Conservation (phyloP, 2,113 vertebrate species). For the Hippocampus mohnikei region DNA sequence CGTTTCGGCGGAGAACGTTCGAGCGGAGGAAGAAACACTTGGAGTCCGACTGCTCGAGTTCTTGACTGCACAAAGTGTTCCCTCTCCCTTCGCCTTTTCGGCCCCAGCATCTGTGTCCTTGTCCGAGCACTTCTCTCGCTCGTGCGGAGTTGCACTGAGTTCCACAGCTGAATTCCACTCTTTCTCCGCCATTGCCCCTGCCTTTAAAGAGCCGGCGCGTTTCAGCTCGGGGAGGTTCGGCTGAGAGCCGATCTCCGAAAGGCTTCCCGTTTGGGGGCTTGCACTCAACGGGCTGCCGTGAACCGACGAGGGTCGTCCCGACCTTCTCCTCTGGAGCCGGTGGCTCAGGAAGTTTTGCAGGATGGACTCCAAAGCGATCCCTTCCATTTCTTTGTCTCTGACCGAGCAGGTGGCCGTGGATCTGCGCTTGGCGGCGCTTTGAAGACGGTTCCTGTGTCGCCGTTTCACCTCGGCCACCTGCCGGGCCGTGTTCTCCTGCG, state of each 20-base stretch:
- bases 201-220: neutral
- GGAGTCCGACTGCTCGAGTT: conserved; percentile 2
- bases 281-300: conserved; percentile 32
- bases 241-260: conserved; percentile 49
- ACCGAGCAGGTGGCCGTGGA: conserved; percentile 76
- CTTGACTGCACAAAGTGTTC: conserved; percentile 15
- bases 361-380: conserved; percentile 64
- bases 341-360: conserved; percentile 58
- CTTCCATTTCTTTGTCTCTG: conserved; percentile 69
- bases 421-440: conserved; percentile 61
- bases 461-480: conserved; percentile 66
- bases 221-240: conserved; percentile 12
- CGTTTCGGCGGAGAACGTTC: conserved; percentile 11
- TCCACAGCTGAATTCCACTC: conserved; percentile 50
- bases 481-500: conserved; percentile 71
- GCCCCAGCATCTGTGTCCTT: neutral
- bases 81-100: conserved; percentile 4
- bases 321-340: conserved; percentile 38
- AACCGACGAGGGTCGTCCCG: conserved; percentile 32
- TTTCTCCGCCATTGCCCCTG: conserved; percentile 32
- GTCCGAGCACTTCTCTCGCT: conserved; percentile 13
- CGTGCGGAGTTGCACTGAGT: conserved; percentile 16
- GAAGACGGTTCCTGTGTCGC: conserved; percentile 56
- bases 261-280: conserved; percentile 39
- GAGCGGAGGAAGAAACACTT: conserved; percentile 11